These are phyloP conservation scores for Cercocebus atys DNA, from an alignment of 2,113 vertebrate species.

Conservation along the genomic window DNA sequence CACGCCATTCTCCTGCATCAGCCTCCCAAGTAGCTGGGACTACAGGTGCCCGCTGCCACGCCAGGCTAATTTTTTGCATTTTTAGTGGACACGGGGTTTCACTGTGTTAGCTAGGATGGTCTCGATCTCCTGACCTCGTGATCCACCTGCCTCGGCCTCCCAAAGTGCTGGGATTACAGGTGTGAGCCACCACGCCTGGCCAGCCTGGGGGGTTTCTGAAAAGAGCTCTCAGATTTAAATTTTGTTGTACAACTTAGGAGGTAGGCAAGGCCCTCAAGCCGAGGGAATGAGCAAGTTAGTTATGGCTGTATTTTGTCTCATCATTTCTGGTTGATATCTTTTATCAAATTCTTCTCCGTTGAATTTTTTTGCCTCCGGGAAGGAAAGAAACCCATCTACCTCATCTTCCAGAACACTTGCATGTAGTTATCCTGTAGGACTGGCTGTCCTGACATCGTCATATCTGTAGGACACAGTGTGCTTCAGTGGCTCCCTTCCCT, in stretches of 20 bases:
- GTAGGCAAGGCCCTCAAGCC: neutral
- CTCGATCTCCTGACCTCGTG: too few species aligned
- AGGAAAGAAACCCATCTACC: neutral
- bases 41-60: accelerated
- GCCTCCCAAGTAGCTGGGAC: too few species aligned
- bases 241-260: neutral
- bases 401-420: neutral
- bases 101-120: too few species aligned
- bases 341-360: neutral
- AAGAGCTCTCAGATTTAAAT: neutral
- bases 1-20: too few species aligned
- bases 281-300: neutral
- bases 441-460: neutral
- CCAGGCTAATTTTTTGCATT: too few species aligned
- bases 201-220: neutral
- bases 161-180: too few species aligned
- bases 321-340: neutral
- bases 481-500: neutral
- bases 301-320: neutral
- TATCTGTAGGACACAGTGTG: neutral
- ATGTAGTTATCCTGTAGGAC: neutral
- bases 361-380: neutral
- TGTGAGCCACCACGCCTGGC: too few species aligned
- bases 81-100: too few species aligned
- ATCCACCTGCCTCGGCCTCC: too few species aligned